Evolutionary conservation across 2,797 vertebrate species (phyloP), one percentile per base, ranked within the genome.

Genomic region (Pithecia hirsuta): DNA sequence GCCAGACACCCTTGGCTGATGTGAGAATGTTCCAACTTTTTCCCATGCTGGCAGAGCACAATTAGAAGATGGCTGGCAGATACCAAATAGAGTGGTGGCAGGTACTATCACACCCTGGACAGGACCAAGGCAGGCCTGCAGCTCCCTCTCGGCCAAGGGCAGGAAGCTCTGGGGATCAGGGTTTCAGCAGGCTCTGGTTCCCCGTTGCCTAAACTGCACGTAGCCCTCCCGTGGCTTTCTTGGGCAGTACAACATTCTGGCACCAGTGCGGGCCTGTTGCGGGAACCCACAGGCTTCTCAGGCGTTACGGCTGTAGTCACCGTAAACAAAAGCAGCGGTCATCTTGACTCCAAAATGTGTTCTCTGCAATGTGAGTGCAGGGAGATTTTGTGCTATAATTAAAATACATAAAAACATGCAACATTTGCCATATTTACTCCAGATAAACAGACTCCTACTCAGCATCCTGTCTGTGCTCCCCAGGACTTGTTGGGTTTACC

Each of bases 241-340:
- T 2, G 24, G 55, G 50, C 33, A n/a, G 30, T 26, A 36, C 24
- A n/a, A n/a, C 36, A 36, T 44, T 70, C 26, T 55, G 44, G 75
- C 6, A 11, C 52, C 14, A 14, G n/a, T 2, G 12, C 5, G 26
- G 30, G 28, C 5, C 19, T 39, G 3, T 76, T 5, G 4, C 14
- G 20, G 61, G 89, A 72, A 87, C 76, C 20, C 44, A 78, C n/a
- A 91, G 91, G n/a, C 64, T 76, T 75, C 92, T 52, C 2, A 30
- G 33, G 46, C 50, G 20, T 4, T 67, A 20, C 6, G 15, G 83
- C 3, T 28, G 1, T 17, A 33, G 41, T 33, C 28, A 24, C 52
- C 28, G 8, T 20, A 44, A 50, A 79, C 64, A 59, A 80, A 90
- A 75, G 59, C 3, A n/a, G 57, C 1, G 0, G 26, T 3, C n/a